A percentile compares a stretch with the other conserved stretches of the same genome.
These are phyloP conservation scores for Sinella curviseta DNA, from an alignment of 1,140 invertebrate genomes.

Conservation along the genomic window DNA sequence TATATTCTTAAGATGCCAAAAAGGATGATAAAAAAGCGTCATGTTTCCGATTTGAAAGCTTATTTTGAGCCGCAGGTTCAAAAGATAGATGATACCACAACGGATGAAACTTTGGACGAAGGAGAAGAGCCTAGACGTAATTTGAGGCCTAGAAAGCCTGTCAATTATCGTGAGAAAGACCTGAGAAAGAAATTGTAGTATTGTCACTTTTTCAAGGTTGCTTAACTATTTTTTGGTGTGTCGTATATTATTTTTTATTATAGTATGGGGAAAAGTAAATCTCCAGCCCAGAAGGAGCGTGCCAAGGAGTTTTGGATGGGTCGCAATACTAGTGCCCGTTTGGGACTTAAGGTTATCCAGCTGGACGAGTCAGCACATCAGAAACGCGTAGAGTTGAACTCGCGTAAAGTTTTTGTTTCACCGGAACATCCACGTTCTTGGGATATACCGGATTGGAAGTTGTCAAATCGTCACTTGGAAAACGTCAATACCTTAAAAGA, in stretches of 20 bases:
- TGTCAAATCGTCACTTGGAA: neutral
- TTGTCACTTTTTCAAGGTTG: neutral
- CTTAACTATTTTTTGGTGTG: neutral
- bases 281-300: too few species aligned
- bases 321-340: neutral
- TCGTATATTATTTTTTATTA: neutral
- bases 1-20: neutral
- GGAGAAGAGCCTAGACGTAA: neutral
- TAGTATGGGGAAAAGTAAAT: neutral
- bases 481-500: neutral
- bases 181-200: neutral
- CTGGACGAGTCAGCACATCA: neutral
- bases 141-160: neutral
- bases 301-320: neutral
- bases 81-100: neutral
- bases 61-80: neutral
- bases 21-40: neutral
- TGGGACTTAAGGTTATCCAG: neutral
- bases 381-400: neutral
- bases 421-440: neutral
- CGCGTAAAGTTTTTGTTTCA: neutral
- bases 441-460: neutral
- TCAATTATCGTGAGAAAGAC: neutral
- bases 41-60: conserved; percentile 9
- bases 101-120: neutral